phyloP scores from a whole-genome alignment of 2,113 vertebrate species.

The Amazona guildingii region DNA sequence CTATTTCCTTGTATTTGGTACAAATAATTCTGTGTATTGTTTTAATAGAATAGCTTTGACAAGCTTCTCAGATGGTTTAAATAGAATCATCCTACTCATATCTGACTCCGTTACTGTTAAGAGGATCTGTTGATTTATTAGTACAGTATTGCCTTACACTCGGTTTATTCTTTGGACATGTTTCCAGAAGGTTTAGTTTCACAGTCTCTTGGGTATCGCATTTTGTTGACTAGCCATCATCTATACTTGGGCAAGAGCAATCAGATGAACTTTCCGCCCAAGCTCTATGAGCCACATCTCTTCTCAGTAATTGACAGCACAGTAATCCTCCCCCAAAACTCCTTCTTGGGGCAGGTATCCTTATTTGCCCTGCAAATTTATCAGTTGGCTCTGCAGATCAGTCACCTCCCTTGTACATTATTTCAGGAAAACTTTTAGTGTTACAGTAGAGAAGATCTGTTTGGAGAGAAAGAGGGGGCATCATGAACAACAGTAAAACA shows the following conservation, averaged over 20 bases:
- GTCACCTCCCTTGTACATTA: background rate
- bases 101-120: slow-evolving; percentile 32
- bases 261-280: slow-evolving; percentile 27
- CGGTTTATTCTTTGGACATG: slow-evolving; percentile 46
- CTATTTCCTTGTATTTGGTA: background rate
- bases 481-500: fast-evolving
- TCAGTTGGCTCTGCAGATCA: background rate
- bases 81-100: background rate
- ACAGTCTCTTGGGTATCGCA: slow-evolving; percentile 14
- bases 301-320: slow-evolving; percentile 28
- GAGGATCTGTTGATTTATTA: slow-evolving; percentile 18
- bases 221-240: slow-evolving; percentile 60
- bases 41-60: slow-evolving; percentile 27
- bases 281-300: slow-evolving; percentile 33
- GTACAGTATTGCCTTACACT: slow-evolving; percentile 18
- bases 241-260: slow-evolving; percentile 40
- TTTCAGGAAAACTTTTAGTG: background rate
- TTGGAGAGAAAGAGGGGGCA: background rate
- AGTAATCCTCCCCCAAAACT: background rate
- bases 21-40: background rate
- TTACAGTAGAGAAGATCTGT: background rate
- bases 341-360: slow-evolving; percentile 3
- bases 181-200: slow-evolving; percentile 57
- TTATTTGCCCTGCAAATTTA: slow-evolving; percentile 23
- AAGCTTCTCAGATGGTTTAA: slow-evolving; percentile 16